A percentile compares a stretch with the other conserved stretches of the same genome.
Conservation (phyloP, 2,113 vertebrate genomes). For the Columbina picui region DNA sequence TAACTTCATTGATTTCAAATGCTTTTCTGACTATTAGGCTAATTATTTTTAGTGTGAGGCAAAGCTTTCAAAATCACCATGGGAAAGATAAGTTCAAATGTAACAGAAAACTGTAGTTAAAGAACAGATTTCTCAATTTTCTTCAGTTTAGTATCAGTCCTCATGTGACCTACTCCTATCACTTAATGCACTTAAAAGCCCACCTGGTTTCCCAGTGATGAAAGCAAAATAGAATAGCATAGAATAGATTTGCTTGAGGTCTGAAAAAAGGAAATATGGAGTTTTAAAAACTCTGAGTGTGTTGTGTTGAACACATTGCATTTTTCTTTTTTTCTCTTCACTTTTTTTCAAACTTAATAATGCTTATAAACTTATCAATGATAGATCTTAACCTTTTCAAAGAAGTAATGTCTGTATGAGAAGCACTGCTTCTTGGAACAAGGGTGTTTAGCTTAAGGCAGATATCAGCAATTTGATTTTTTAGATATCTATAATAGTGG, state of each 20-base stretch:
- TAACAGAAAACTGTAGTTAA: background rate
- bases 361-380: background rate
- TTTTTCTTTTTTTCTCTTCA: background rate
- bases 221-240: background rate
- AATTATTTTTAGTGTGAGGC: background rate
- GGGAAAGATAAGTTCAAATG: slow-evolving; percentile 30
- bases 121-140: slow-evolving; percentile 19
- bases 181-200: background rate
- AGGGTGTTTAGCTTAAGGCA: background rate
- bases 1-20: slow-evolving; percentile 6
- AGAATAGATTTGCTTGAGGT: background rate
- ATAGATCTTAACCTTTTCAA: background rate
- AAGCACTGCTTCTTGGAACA: background rate
- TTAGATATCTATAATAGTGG: background rate
- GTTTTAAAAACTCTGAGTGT: background rate
- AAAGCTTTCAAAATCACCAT: background rate
- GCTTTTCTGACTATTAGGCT: background rate
- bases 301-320: background rate
- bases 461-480: background rate
- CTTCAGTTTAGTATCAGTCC: slow-evolving; percentile 1
- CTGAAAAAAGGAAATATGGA: background rate
- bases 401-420: background rate
- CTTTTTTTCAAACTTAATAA: background rate
- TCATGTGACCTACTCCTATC: background rate
- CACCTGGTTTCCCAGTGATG: background rate